These are phyloP conservation scores for Polymixis lichenea DNA, from an alignment of 2,888 invertebrate genomes.

Conservation along the genomic window DNA sequence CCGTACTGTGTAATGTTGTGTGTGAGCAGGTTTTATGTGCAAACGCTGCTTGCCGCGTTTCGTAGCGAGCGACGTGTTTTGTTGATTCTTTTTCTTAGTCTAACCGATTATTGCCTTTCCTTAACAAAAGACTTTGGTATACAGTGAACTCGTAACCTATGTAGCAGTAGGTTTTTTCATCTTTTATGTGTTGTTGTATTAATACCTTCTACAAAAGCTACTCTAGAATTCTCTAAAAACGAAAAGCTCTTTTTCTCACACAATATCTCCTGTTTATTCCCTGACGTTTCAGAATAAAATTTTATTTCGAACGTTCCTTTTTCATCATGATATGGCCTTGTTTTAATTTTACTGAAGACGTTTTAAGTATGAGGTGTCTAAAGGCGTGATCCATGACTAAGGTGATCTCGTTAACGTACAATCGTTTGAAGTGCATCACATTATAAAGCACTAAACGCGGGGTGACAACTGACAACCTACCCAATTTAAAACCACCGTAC, in stretches of 20 bases:
- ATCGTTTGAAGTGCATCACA: constrained; percentile 5
- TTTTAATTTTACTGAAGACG: neutral
- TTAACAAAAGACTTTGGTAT: constrained; percentile 53
- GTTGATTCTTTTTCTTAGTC: constrained; percentile 65
- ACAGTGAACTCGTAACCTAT: constrained; percentile 43
- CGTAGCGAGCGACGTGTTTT: constrained; percentile 68
- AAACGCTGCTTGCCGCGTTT: constrained; percentile 74
- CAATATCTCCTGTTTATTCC: neutral
- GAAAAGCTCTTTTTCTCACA: neutral
- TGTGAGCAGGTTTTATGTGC: constrained; percentile 81
- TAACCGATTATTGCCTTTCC: constrained; percentile 62
- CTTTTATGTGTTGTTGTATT: constrained; percentile 17
- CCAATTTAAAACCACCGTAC: constrained; percentile 35
- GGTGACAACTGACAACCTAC: neutral
- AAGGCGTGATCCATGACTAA: too few relatives aligned
- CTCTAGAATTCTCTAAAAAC: neutral
- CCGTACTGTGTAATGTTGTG: constrained; percentile 80
- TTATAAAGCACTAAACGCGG: constrained; percentile 20
- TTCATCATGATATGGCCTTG: too few relatives aligned
- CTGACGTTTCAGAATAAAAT: neutral
- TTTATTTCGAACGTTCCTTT: neutral
- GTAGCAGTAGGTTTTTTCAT: constrained; percentile 24
- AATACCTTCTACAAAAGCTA: neutral
- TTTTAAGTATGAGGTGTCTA: neutral
- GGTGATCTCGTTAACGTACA: neutral